Percentiles rank a stretch among this genome's conserved stretches.
phyloP scores from a whole-genome alignment of 2,113 vertebrate species.

The Macaca fascicularis region T2T-MFA8v1.1 NC_088389.1:67675501-67676000 shows the following conservation, averaged over 20 bases:
- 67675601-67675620: neutral
- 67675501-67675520: neutral
- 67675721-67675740: neutral
- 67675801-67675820: neutral
- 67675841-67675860: neutral
- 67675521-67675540: neutral
- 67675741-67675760: neutral
- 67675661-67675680: neutral
- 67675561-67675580: neutral
- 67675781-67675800: neutral
- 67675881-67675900: neutral
- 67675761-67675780: neutral
- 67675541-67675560: neutral
- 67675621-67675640: neutral
- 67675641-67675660: neutral
- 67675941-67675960: neutral
- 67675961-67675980: neutral
- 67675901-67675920: neutral
- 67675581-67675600: neutral
- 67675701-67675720: neutral
- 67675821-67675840: neutral
- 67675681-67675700: neutral
- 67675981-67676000: neutral
- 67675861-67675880: neutral
- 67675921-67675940: neutral